Evolutionary conservation across 2,888 invertebrate genomes (phyloP), one percentile per base, ranked within the genome.

Genomic region (Dryocosmus kuriphilus): DNA sequence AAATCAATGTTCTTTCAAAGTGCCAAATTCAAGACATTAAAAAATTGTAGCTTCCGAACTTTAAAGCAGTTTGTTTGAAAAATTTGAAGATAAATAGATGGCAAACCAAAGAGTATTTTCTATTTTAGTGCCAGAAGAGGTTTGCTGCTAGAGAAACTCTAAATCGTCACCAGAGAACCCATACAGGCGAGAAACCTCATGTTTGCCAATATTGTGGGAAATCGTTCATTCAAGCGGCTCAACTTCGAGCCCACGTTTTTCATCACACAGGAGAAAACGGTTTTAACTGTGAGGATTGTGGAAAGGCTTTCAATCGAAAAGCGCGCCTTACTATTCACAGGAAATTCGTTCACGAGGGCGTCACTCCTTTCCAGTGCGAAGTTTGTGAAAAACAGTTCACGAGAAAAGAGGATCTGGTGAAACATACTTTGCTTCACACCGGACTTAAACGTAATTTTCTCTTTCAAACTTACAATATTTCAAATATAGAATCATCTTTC

Each of bases 111-210:
- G 16, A 41, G 16, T 41, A 24, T 46, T 27, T 82, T 74, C 77
- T 75, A 74, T 89, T 92, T 75, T 90, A 96, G 96, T 97, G 97
- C 86, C 94, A 94, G 57, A 95, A 95, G 90, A 94, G 94, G 76
- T 97, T 97, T 87, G 95, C 95, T 75, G 97, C 97, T 0, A 95
- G 97, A 85, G 97, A 97, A 90, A 97, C 97, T 77, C 92, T 96
- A 84, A 95, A 96, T 84, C 94, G 96, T 3, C 96, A 96, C 89
- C 93, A 95, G 86, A 93, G 95, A 83, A 95, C 95, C 0, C 96
- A 96, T 88, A 93, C 93, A 7, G 93, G 93, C 1, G 91, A 92
- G 41, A 92, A 93, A 80, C 93, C 93, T 3, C 93, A 93, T 80
- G 89, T 90, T 32, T 96, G 96, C 88, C 90, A 93, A 62, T 93